Base-by-base conservation (phyloP, 1,140 invertebrate species). In the Eulimnadia texana region DNA sequence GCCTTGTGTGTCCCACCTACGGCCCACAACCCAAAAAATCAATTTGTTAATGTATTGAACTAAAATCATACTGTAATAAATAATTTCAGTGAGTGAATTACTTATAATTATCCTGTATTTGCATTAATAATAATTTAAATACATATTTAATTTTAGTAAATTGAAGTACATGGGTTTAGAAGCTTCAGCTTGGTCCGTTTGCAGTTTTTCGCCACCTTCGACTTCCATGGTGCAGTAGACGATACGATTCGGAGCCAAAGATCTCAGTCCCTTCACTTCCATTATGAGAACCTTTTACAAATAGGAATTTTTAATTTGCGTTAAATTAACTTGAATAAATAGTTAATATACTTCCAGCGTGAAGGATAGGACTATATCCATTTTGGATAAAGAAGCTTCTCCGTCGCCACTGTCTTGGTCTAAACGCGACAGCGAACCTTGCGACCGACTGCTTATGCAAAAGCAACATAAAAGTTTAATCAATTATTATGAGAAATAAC, bases 181-280 rank as follows among this genome's bases (percentile, higher is more conserved):
- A 16, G 94, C 95, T 78, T 99, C 94, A 1, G 95, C 94, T 75
- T 98, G 94, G 78, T 98, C 97, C 6, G 97, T 99, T 77, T 98
- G 95, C 47, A 99, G 77, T 74, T 99, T 99, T 71, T 98, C 93
- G 49, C 93, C 92, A 61, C 88, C 89, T 75, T 99, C 95, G 1
- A 98, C 93, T 78, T 99, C 96, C 97, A 99, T 99, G 23, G 95
- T 99, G 74, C 97, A 99, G 77, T 99, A 99, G 28, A 99, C 94
- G 69, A 99, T 97, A 70, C 94, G 82, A 79, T 95, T 98, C 16
- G 93, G 86, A 66, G 93, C 86, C 66, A 99, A 77, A 33, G 92
- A 95, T 75, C 98, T 98, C 50, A 99, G 78, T 64, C 93, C 93
- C 76, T 97, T 94, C 53, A 99, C 95, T 79, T 99, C 96, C 86